phyloP scores from a whole-genome alignment of 2,888 invertebrate genomes.

The Drosophila peninsularis region DNA sequence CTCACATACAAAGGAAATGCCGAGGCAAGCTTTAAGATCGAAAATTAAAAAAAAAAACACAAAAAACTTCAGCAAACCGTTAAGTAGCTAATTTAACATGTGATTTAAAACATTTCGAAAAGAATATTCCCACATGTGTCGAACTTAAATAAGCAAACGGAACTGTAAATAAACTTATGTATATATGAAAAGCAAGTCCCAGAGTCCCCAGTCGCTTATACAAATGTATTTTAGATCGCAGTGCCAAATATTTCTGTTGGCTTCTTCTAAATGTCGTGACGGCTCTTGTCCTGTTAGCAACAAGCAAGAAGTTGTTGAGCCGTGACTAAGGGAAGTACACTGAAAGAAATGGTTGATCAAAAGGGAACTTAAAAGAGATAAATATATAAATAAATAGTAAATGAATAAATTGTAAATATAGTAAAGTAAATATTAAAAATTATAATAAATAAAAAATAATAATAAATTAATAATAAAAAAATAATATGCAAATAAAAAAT shows the following conservation, averaged over 20 bases:
- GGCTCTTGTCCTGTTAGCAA: slow-evolving; percentile 52
- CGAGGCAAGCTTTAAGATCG: slow-evolving; percentile 35
- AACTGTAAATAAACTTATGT: neutral
- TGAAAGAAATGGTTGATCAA: slow-evolving; percentile 20
- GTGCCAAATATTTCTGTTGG: slow-evolving; percentile 55
- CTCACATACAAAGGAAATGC: slow-evolving; percentile 22
- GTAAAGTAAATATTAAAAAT: neutral
- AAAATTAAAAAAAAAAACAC: neutral
- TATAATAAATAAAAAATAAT: neutral
- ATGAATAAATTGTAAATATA: neutral
- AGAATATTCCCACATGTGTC: neutral
- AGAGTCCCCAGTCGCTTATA: slow-evolving; percentile 18
- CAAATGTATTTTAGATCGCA: slow-evolving; percentile 47
- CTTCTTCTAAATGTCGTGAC: slow-evolving; percentile 46
- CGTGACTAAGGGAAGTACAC: slow-evolving; percentile 34
- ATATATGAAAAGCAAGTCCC: neutral
- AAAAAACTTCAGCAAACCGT: slow-evolving; percentile 10
- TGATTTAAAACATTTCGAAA: slow-evolving; percentile 25
- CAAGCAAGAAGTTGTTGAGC: slow-evolving; percentile 62
- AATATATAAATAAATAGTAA: neutral
- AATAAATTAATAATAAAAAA: neutral
- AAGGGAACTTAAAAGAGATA: neutral
- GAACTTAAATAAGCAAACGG: slow-evolving; percentile 3
- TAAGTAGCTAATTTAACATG: slow-evolving; percentile 31
- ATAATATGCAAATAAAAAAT: neutral